Conservation (phyloP, 2,888 invertebrate species). For the Tenthredo mesomela region DNA sequence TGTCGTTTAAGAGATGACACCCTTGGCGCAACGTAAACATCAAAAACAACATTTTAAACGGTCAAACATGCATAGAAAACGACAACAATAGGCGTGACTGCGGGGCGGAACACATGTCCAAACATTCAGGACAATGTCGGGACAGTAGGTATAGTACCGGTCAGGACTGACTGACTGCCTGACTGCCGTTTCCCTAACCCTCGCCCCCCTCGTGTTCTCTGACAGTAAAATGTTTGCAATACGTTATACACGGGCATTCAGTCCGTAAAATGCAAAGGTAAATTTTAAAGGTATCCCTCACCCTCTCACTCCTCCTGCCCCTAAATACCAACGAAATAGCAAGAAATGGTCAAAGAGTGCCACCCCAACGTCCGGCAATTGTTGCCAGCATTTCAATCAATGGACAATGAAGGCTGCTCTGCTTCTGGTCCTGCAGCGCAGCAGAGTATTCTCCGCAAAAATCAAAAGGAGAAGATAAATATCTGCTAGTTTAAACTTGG, state of each 20-base stretch:
- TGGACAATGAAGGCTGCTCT: slow-evolving; percentile 7
- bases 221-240: slow-evolving; percentile 74
- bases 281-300: slow-evolving; percentile 54
- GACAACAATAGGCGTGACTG: slow-evolving; percentile 77
- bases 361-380: slow-evolving; percentile 37
- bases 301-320: slow-evolving; percentile 3
- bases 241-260: slow-evolving; percentile 74
- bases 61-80: slow-evolving; percentile 75
- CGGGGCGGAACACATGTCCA: slow-evolving; percentile 77
- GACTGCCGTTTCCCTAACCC: slow-evolving; percentile 55
- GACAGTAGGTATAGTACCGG: slow-evolving; percentile 20
- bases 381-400: slow-evolving; percentile 31
- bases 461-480: not conserved
- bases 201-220: slow-evolving; percentile 56
- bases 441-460: not conserved
- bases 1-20: slow-evolving; percentile 38
- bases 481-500: not conserved
- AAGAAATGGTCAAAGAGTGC: slow-evolving; percentile 67
- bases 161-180: slow-evolving; percentile 34
- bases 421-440: not conserved
- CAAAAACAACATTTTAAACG: slow-evolving; percentile 74
- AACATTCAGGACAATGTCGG: slow-evolving; percentile 75
- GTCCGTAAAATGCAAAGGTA: slow-evolving; percentile 66
- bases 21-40: slow-evolving; percentile 61
- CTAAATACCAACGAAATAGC: slow-evolving; percentile 64